Evolutionary conservation across 2,797 vertebrate species (phyloP).

Genomic region (Mormyrops boulengeri): DNA sequence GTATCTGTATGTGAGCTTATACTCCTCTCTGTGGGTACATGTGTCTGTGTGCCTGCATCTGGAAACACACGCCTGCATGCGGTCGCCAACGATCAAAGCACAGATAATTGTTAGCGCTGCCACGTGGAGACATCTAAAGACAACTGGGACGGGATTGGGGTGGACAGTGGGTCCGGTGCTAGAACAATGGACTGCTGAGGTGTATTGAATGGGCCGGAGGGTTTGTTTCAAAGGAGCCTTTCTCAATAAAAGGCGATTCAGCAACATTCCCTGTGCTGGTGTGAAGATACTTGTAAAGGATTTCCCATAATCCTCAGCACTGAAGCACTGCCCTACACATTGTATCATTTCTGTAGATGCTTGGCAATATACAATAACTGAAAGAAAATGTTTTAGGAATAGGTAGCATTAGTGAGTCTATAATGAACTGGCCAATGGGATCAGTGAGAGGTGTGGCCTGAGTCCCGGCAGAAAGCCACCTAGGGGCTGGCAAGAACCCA

Average conservation of each 20-base stretch:
- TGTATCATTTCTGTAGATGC: not conserved
- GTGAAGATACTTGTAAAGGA: not conserved
- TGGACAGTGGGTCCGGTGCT: not conserved
- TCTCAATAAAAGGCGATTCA: not conserved
- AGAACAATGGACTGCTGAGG: not conserved
- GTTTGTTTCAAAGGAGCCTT: not conserved
- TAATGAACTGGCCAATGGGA: not conserved
- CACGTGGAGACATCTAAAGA: not conserved
- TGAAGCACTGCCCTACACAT: not conserved
- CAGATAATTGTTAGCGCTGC: not conserved
- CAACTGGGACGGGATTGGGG: not conserved
- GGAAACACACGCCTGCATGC: not conserved
- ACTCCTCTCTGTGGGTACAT: not conserved
- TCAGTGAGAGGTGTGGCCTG: not conserved
- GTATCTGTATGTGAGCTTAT: not conserved
- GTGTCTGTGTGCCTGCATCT: not conserved
- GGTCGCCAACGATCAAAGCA: not conserved
- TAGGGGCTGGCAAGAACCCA: not conserved
- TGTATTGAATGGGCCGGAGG: not conserved
- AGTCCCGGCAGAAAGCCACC: not conserved
- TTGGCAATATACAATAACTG: not conserved
- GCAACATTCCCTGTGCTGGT: not conserved
- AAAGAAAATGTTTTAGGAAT: not conserved
- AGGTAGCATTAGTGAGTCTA: not conserved
- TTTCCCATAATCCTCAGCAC: not conserved